Evolutionary conservation across 2,113 vertebrate species (phyloP).

Genomic region (Chaetodon trifascialis): DNA sequence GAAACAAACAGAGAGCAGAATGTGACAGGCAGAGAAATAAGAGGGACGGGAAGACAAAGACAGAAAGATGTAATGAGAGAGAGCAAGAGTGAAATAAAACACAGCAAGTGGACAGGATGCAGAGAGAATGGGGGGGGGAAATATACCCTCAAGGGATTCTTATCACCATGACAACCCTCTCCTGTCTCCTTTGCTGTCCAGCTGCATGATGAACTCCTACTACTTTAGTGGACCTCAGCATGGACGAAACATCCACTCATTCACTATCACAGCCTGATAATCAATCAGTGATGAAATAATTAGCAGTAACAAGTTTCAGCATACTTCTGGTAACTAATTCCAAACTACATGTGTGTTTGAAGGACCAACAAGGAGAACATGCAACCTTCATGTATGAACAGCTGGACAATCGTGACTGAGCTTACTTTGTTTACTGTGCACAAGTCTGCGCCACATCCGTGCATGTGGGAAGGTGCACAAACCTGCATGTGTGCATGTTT

Average conservation of each 20-base stretch:
- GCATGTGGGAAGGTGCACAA: constrained; percentile 38
- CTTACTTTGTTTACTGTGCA: constrained; percentile 44
- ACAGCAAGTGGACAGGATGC: constrained; percentile 58
- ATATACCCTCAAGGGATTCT: constrained; percentile 64
- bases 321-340: constrained; percentile 4
- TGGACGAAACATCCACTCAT: constrained; percentile 26
- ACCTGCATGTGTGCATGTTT: constrained; percentile 39
- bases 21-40: constrained; percentile 44
- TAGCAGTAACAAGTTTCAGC: not conserved
- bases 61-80: not conserved
- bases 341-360: not conserved
- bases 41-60: constrained; percentile 27
- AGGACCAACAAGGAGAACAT: constrained; percentile 4
- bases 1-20: constrained; percentile 33
- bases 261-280: not conserved
- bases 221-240: constrained; percentile 51
- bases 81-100: constrained; percentile 29
- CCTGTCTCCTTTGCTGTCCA: constrained; percentile 69
- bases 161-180: constrained; percentile 78
- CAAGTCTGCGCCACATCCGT: not conserved
- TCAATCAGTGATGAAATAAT: constrained; percentile 25
- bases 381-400: constrained; percentile 13
- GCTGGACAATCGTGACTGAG: constrained; percentile 27
- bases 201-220: constrained; percentile 66
- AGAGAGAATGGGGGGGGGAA: constrained; percentile 57